Evolutionary conservation across 1,140 invertebrate species (phyloP).

Genomic region (Fragariocoptes setiger): DNA sequence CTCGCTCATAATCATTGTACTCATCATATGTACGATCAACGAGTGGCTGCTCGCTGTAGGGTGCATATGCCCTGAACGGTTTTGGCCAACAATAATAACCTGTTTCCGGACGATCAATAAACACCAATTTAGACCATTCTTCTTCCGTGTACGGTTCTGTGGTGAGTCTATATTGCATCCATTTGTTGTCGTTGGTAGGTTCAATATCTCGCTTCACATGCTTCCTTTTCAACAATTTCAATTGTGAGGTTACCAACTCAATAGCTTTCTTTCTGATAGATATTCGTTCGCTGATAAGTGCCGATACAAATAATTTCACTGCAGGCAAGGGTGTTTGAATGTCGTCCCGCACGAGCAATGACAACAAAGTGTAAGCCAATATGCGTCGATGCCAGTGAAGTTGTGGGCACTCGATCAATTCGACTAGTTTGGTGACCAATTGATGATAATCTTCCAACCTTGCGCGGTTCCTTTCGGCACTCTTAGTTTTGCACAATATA

Average conservation of each 20-base stretch:
- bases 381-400: slow-evolving; percentile 41
- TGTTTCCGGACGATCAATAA: slow-evolving; percentile 30
- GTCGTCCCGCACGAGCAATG: slow-evolving; percentile 33
- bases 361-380: slow-evolving; percentile 36
- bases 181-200: slow-evolving; percentile 25
- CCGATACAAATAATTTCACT: slow-evolving; percentile 30
- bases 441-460: slow-evolving; percentile 25
- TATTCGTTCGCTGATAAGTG: slow-evolving; percentile 39
- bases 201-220: slow-evolving; percentile 25
- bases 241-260: slow-evolving; percentile 25
- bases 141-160: slow-evolving; percentile 25
- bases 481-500: not conserved
- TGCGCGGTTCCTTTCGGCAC: slow-evolving; percentile 15
- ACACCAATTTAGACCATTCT: slow-evolving; percentile 33
- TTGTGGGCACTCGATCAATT: slow-evolving; percentile 22
- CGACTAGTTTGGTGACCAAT: slow-evolving; percentile 27
- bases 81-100: slow-evolving; percentile 55
- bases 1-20: slow-evolving; percentile 24
- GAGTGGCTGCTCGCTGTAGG: slow-evolving; percentile 25
- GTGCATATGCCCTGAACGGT: slow-evolving; percentile 26
- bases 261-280: slow-evolving; percentile 35
- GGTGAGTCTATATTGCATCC: slow-evolving; percentile 33
- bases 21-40: slow-evolving; percentile 20
- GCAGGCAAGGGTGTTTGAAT: slow-evolving; percentile 26
- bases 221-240: slow-evolving; percentile 39